phyloP scores from a whole-genome alignment of 2,113 vertebrate species.

The Corythornis vintsioides region DNA sequence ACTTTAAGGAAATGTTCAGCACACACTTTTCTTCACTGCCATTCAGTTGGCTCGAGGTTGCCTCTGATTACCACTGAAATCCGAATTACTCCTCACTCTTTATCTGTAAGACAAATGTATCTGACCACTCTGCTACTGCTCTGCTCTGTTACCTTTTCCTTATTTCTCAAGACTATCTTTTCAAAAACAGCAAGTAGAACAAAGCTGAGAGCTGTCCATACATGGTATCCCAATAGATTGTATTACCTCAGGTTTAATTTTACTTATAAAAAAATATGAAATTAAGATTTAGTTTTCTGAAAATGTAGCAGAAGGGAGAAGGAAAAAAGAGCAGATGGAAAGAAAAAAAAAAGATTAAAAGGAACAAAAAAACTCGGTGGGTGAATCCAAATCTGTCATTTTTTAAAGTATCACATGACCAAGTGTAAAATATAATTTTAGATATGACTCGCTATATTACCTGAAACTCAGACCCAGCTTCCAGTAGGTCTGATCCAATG shows the following conservation, averaged over 20 bases:
- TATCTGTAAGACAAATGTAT: neutral
- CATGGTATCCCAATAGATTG: neutral
- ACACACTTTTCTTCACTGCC: neutral
- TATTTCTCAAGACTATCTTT: neutral
- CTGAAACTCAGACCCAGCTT: neutral
- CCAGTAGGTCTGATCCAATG: neutral
- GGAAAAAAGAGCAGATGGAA: slow-evolving; percentile 32
- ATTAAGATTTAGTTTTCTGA: neutral
- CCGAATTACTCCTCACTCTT: neutral
- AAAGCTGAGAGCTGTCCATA: neutral
- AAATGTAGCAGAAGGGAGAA: neutral
- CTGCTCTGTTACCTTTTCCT: neutral
- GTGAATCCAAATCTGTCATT: slow-evolving; percentile 41
- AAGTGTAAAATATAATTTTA: neutral
- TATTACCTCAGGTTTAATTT: neutral
- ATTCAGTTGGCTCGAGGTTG: neutral
- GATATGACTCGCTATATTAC: neutral
- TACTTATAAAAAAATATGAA: neutral
- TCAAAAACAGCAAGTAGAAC: neutral
- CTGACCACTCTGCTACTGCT: neutral
- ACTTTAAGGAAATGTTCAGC: neutral
- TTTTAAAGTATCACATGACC: neutral
- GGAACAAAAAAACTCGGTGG: neutral
- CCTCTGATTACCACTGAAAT: neutral
- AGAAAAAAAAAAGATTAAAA: neutral